phyloP scores from a whole-genome alignment of 2,888 invertebrate species.

The Lypha dubia region DNA sequence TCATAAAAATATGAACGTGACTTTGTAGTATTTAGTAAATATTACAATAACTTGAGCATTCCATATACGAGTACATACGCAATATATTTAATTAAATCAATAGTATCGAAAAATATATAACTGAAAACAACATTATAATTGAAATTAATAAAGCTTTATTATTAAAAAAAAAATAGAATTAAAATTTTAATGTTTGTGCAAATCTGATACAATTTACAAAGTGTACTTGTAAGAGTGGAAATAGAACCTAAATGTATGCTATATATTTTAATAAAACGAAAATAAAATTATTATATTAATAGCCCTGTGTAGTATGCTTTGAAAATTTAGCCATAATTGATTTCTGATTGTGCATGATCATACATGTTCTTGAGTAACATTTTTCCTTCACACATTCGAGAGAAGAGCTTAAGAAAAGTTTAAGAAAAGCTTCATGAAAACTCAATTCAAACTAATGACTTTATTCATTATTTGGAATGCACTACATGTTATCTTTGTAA shows the following conservation, averaged over 20 bases:
- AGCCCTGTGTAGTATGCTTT: too few species aligned
- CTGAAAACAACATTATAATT: constrained; percentile 50
- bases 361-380: too few species aligned
- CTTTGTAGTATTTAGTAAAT: neutral
- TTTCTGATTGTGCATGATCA: neutral
- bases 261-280: neutral
- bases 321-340: too few species aligned
- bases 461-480: too few species aligned
- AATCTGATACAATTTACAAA: neutral
- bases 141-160: constrained; percentile 50
- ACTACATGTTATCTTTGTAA: too few species aligned
- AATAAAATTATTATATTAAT: neutral
- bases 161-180: constrained; percentile 20
- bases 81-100: constrained; percentile 25
- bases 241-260: neutral
- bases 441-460: too few species aligned
- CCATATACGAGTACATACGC: neutral
- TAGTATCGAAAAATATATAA: constrained; percentile 19
- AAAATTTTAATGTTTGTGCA: constrained; percentile 5
- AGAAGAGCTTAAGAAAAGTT: too few species aligned
- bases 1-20: neutral
- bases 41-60: neutral
- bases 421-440: too few species aligned
- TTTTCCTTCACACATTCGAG: too few species aligned
- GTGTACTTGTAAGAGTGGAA: neutral